phyloP scores from a whole-genome alignment of 2,797 vertebrate species.

The Enteromius paludinosus region DNA sequence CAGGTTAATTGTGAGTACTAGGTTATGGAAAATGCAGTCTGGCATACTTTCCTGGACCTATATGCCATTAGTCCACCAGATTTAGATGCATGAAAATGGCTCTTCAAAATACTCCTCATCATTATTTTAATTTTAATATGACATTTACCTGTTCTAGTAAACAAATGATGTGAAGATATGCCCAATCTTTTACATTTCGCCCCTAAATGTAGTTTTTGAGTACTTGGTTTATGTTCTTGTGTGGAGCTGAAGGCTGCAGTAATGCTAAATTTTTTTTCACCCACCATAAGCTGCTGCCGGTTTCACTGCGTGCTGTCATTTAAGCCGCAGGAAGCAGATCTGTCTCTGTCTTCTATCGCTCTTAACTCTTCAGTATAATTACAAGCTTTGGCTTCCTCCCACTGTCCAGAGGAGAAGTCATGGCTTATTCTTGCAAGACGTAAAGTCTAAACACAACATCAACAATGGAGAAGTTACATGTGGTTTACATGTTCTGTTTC shows the following conservation, averaged over 20 bases:
- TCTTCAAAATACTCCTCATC: too few relatives aligned
- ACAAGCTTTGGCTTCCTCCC: conserved; percentile 78
- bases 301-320: conserved; percentile 67
- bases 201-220: not conserved
- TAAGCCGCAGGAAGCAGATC: conserved; percentile 71
- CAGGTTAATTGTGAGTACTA: not conserved
- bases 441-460: conserved; percentile 27
- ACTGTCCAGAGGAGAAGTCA: conserved; percentile 56
- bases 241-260: conserved; percentile 5
- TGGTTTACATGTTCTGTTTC: conserved; percentile 34
- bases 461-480: conserved; percentile 32
- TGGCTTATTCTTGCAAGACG: conserved; percentile 63
- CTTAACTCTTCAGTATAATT: conserved; percentile 75
- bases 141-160: not conserved
- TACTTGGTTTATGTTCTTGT: not conserved
- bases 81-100: not conserved
- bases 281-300: conserved; percentile 12
- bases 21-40: not conserved
- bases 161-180: not conserved
- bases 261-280: not conserved
- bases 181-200: not conserved
- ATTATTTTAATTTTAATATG: not conserved
- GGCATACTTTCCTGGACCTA: conserved; percentile 2
- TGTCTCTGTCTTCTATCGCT: conserved; percentile 61
- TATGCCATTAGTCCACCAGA: not conserved